phyloP scores from a whole-genome alignment of 2,888 invertebrate species.

The Sialis lutaria region DNA sequence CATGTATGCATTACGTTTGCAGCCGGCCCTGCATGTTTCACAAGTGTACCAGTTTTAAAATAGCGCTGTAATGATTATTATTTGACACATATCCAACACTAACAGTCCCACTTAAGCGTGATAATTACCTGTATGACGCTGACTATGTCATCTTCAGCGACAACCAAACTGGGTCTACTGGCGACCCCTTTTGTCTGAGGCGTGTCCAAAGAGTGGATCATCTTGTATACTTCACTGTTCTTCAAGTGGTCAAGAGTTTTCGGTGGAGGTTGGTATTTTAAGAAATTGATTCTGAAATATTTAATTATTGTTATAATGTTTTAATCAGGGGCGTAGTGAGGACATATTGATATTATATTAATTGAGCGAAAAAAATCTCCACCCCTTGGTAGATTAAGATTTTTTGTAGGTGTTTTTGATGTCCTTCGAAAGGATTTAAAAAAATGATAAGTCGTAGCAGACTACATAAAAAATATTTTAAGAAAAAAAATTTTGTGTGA shows the following conservation, averaged over 20 bases:
- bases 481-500: too few relatives aligned
- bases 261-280: slow-evolving; percentile 73
- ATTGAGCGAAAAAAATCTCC: too few relatives aligned
- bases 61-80: background rate
- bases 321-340: too few relatives aligned
- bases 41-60: background rate
- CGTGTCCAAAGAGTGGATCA: slow-evolving; percentile 56
- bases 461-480: too few relatives aligned
- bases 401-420: too few relatives aligned
- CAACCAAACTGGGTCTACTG: slow-evolving; percentile 39
- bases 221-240: slow-evolving; percentile 62
- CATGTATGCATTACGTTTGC: background rate
- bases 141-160: slow-evolving; percentile 43
- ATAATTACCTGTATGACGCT: slow-evolving; percentile 6
- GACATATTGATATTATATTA: too few relatives aligned
- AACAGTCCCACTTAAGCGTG: background rate
- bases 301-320: too few relatives aligned
- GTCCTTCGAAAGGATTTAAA: too few relatives aligned
- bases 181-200: slow-evolving; percentile 45
- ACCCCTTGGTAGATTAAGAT: too few relatives aligned
- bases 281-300: slow-evolving; percentile 66
- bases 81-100: background rate
- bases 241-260: slow-evolving; percentile 56
- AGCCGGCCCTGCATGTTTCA: background rate
- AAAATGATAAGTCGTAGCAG: too few relatives aligned